phyloP scores from a whole-genome alignment of 2,888 invertebrate genomes.

The Oasisia sp. region DNA sequence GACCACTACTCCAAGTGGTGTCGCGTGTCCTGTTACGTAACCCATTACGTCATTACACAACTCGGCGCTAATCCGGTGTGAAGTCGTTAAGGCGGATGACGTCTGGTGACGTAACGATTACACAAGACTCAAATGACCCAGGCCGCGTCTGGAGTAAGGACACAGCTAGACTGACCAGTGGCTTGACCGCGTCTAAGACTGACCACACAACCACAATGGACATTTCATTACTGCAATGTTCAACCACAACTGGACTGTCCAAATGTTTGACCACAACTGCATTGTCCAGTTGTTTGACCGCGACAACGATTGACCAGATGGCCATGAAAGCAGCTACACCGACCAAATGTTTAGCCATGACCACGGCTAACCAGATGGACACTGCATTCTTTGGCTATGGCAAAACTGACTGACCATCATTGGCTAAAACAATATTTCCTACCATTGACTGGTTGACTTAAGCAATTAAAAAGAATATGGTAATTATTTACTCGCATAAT shows the following conservation, averaged over 20 bases:
- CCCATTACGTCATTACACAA: neutral
- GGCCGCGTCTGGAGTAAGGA: neutral
- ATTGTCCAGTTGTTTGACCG: too few species aligned
- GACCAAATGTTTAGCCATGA: neutral
- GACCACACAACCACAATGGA: neutral
- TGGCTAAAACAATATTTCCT: neutral
- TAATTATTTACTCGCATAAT: neutral
- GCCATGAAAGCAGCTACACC: neutral
- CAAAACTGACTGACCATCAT: neutral
- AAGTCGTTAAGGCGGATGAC: neutral
- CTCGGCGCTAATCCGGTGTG: neutral
- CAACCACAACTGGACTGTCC: too few species aligned
- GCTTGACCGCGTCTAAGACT: neutral
- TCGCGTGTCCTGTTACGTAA: neutral
- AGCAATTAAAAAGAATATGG: neutral
- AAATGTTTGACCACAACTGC: too few species aligned
- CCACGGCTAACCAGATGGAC: neutral
- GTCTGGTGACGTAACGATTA: neutral
- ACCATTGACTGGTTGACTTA: neutral
- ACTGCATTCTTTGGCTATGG: neutral
- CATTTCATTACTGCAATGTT: too few species aligned
- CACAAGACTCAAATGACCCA: neutral
- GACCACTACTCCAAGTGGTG: slow-evolving; percentile 17
- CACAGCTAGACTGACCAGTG: neutral
- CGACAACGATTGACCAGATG: too few species aligned